Base-by-base conservation (phyloP, 2,797 vertebrate genomes). In the Chaenodraco wilsoni region DNA sequence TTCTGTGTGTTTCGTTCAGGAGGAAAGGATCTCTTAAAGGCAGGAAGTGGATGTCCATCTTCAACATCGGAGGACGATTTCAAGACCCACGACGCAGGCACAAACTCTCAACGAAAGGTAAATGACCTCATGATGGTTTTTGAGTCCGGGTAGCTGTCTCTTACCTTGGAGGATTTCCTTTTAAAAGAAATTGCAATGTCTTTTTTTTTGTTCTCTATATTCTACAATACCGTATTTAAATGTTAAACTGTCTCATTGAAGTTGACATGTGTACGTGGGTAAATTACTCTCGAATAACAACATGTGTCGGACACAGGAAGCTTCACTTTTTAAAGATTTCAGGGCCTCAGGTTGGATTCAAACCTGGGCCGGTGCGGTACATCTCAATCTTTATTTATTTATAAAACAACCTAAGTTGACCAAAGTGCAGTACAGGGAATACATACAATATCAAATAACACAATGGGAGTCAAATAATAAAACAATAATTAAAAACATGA, bases 31-130 rank as follows among this genome's bases (percentile, higher is more conserved):
- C 98, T 15, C 87, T 99, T 19, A 99, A 98, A 85, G 95, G 95
- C 74, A 96, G 95, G 90, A 98, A 97, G 87, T 98, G 98, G 98
- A 97, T 89, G 74, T 98, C 97, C 44, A 98, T 99, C 90, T 99
- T 99, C 87, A 96, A 98, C 85, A 94, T 98, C n/a, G 97, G 97
- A 55, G 95, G 96, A 33, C 94, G 96, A 16, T 94, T 95, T 69
- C 92, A 91, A 0, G 97, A 98, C 65, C 93, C 95, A 12, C 95
- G 96, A 64, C 90, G 95, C 65, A 96, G 95, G 60, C 69, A 79
- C 46, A 96, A 97, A 81, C 84, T 85, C 0, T 92, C 93, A 13
- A 66, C 94, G 19, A 97, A 97, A 92, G 96, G 97, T 97, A 75
- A 9, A 49, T n/a, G 65, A 14, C 5, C n/a, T 41, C 4, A n/a